Base-by-base conservation (phyloP, 1,140 invertebrate species). In the Musca vetustissima region DNA sequence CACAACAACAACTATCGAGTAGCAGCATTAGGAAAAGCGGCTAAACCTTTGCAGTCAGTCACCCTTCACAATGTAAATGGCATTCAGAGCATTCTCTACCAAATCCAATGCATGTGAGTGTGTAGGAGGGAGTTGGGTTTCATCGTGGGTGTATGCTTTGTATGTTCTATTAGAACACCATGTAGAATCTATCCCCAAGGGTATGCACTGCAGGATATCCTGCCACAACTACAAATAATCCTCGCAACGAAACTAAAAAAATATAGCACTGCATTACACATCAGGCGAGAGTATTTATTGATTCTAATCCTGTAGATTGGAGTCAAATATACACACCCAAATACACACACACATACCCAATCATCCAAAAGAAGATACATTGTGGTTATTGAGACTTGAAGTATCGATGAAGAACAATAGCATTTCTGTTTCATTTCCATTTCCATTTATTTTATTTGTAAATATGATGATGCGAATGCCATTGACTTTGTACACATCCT, bases 141-240 rank as follows among this genome's bases (percentile, higher is more conserved):
- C 28, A 9, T 32, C 4, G 9, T 32, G 28, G 28, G 28, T 32
- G 28, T 32, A 32, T 32, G 28, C 28, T 4, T 32, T 32, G 28
- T 4, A 32, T 32, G 28, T 9, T 32, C 28, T 32, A 32, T 4
- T 32, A 32, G 28, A 32, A 49, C 55, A 32, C 55, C 28, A 32
- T 32, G 25, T 59, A 59, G 28, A 28, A 28, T 17, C 24, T 32
- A 59, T 24, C 55, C 55, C 55, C 55, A 59, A 32, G 55, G 55
- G 28, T 24, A 59, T 59, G 55, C 55, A 28, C 25, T 59, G 55
- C 55, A 59, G 55, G 55, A 59, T 32, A 59, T 59, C 55, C 55
- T 59, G 55, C 55, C 25, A 59, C 55, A 59, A 59, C 25, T 32
- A 32, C 24, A 59, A 59, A n/a, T n/a, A n/a, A 59, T 59, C 55